These are phyloP conservation scores for Aegotheles bennettii DNA, from an alignment of 2,113 vertebrate genomes.

Conservation along the genomic window DNA sequence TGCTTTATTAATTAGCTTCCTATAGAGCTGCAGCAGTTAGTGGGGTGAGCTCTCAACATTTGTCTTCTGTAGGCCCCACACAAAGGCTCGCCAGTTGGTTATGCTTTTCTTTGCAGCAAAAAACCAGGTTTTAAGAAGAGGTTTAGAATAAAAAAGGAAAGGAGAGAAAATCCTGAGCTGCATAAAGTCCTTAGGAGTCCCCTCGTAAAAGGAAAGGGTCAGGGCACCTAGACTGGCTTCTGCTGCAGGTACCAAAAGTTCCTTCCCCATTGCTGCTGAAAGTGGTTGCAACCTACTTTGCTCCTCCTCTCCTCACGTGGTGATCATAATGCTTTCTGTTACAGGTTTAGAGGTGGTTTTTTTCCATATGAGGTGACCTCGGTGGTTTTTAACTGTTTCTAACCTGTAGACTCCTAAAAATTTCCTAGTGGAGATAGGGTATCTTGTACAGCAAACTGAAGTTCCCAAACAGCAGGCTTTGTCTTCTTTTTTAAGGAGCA, in stretches of 20 bases:
- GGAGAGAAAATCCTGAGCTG: not conserved
- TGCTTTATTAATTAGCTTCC: conserved; percentile 25
- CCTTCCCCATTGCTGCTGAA: not conserved
- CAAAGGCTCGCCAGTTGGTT: not conserved
- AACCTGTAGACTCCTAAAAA: not conserved
- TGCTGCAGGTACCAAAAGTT: not conserved
- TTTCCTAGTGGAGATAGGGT: not conserved
- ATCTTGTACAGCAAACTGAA: not conserved
- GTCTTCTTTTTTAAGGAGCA: not conserved
- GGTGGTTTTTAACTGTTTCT: not conserved
- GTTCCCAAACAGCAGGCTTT: not conserved
- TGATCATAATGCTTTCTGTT: not conserved
- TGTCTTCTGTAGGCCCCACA: not conserved
- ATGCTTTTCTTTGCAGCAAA: not conserved
- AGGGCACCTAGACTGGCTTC: not conserved
- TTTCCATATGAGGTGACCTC: not conserved
- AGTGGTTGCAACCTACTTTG: not conserved
- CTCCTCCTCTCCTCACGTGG: not conserved
- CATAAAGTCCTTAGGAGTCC: not conserved
- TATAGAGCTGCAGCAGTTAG: conserved; percentile 3
- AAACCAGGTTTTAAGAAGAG: not conserved
- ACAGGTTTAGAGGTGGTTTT: not conserved
- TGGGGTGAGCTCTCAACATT: not conserved
- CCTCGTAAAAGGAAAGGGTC: not conserved
- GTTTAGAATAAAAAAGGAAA: not conserved